Conservation (phyloP, 2,888 invertebrate genomes). For the Thera obeliscata region DNA sequence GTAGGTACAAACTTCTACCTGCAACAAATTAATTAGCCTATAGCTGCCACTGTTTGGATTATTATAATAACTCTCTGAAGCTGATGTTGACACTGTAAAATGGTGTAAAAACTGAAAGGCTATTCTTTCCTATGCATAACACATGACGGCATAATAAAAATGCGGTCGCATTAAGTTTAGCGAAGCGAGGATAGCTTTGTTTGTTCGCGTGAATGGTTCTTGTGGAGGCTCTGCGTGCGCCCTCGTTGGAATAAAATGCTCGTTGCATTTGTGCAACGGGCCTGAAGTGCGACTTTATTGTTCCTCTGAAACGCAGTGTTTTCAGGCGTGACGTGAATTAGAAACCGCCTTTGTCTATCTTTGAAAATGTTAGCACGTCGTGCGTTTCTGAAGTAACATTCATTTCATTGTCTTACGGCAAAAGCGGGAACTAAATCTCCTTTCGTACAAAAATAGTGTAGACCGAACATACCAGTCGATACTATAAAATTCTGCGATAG, state of each 20-base stretch:
- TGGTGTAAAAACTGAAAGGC: conserved; percentile 20
- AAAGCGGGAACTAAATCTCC: too few species aligned
- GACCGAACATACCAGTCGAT: too few species aligned
- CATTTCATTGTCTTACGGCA: too few species aligned
- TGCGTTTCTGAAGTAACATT: not conserved
- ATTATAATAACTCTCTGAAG: conserved; percentile 9
- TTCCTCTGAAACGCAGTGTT: conserved; percentile 31
- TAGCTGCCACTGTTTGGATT: not conserved
- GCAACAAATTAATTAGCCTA: not conserved
- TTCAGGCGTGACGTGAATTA: conserved; percentile 39
- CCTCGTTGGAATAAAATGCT: conserved; percentile 49
- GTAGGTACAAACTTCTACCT: not conserved
- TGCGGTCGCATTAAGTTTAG: conserved; percentile 49
- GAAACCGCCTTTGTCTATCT: conserved; percentile 17
- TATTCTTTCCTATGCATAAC: conserved; percentile 19
- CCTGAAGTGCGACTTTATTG: conserved; percentile 50
- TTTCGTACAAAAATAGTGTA: too few species aligned
- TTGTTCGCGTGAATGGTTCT: conserved; percentile 54
- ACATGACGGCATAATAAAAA: conserved; percentile 21
- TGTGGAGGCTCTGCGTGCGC: conserved; percentile 42
- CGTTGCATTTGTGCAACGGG: conserved; percentile 51
- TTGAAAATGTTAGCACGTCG: conserved; percentile 8
- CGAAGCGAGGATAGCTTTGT: conserved; percentile 50
- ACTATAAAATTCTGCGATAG: too few species aligned
- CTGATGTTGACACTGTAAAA: conserved; percentile 19